Percentiles rank a stretch among this genome's conserved stretches.
phyloP scores from a whole-genome alignment of 23 tunicate species.

The Styela clava region DNA sequence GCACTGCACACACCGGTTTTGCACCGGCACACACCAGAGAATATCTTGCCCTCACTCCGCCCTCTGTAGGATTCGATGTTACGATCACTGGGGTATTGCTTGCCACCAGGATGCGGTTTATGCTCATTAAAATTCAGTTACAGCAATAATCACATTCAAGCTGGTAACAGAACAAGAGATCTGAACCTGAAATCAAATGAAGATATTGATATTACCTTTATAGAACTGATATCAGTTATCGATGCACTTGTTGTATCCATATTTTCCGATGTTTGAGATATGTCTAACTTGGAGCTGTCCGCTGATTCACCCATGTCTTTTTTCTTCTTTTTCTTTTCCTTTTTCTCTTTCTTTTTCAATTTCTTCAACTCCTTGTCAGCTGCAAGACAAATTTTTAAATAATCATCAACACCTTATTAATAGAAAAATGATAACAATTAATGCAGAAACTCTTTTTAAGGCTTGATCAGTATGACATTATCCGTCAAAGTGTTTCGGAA shows the following conservation, averaged over 20 bases:
- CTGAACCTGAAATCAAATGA: no score
- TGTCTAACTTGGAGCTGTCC: constrained; percentile 8
- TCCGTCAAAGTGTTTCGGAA: constrained; percentile 14
- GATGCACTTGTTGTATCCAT: constrained; percentile 10
- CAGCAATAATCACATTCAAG: no score
- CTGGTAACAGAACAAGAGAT: no score
- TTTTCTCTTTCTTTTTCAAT: constrained; percentile 43
- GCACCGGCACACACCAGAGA: no score
- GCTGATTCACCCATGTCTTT: constrained; percentile 23
- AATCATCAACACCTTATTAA: not conserved
- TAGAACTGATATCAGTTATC: not conserved
- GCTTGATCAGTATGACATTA: not conserved
- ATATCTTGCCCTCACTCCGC: no score
- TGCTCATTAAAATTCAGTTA: no score
- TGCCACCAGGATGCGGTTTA: no score
- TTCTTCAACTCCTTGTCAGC: constrained; percentile 35
- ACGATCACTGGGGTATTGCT: no score
- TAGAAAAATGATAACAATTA: no score
- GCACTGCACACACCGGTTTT: no score
- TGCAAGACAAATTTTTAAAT: not conserved
- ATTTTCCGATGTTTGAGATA: not conserved
- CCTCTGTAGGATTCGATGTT: no score
- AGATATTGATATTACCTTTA: constrained; percentile 18
- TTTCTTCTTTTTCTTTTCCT: constrained; percentile 36
- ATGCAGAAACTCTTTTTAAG: no score